Conservation (phyloP, 37 sponge, comb jelly and placozoan species). For the Amphimedon queenslandica region DNA sequence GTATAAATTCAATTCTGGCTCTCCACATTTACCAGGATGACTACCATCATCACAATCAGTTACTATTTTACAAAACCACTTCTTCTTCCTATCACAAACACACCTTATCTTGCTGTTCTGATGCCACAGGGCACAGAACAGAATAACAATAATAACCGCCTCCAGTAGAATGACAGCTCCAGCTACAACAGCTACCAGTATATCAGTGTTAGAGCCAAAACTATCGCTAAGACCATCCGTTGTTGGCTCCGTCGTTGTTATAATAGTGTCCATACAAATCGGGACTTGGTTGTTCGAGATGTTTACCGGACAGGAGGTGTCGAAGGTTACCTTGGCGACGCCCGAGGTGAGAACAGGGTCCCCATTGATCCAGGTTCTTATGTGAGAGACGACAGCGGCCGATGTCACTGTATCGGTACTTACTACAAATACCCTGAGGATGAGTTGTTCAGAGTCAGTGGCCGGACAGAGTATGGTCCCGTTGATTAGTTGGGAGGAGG, state of each 20-base stretch:
- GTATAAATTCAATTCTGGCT: too few species aligned
- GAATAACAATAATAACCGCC: background rate
- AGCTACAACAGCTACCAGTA: background rate
- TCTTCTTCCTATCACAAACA: too few species aligned
- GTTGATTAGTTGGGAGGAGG: background rate
- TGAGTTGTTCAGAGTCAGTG: background rate
- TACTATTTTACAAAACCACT: too few species aligned
- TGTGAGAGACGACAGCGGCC: background rate
- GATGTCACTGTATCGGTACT: background rate
- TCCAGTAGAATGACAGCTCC: background rate
- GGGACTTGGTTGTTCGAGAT: background rate
- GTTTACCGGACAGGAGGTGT: background rate
- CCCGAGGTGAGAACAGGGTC: background rate
- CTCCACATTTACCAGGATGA: too few species aligned
- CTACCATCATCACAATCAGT: too few species aligned
- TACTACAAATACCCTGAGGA: background rate
- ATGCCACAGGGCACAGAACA: background rate
- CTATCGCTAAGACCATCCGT: background rate
- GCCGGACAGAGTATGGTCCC: background rate
- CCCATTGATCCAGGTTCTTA: background rate
- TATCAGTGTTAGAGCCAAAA: conserved; percentile 1
- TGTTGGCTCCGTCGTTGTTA: background rate
- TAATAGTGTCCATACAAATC: background rate
- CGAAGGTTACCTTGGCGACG: background rate
- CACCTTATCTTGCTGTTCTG: background rate